phyloP scores from a whole-genome alignment of 2,888 invertebrate species.

The Orgyia antiqua region DNA sequence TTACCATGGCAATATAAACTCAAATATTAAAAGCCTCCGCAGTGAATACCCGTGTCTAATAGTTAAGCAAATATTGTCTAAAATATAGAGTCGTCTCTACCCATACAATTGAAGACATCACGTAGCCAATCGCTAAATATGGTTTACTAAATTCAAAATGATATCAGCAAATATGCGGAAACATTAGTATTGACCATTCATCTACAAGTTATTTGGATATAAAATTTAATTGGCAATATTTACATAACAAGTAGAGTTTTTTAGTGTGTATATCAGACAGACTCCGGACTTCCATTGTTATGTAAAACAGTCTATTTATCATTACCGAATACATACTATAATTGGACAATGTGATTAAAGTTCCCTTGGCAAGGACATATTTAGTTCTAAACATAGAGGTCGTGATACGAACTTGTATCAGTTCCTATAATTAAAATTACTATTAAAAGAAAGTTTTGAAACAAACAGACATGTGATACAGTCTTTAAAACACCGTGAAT shows the following conservation, averaged over 20 bases:
- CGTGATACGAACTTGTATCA: background rate
- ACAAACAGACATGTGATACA: too few species aligned
- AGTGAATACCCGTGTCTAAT: too few species aligned
- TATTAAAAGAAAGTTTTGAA: too few species aligned
- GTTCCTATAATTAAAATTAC: too few species aligned
- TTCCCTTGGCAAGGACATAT: slow-evolving; percentile 30
- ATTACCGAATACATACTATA: slow-evolving; percentile 40
- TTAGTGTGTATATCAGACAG: slow-evolving; percentile 37
- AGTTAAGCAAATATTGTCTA: too few species aligned
- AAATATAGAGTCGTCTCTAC: too few species aligned
- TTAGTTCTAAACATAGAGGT: slow-evolving; percentile 5
- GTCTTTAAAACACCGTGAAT: too few species aligned
- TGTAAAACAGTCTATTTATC: slow-evolving; percentile 54
- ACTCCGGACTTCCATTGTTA: slow-evolving; percentile 51
- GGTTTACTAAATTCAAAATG: too few species aligned
- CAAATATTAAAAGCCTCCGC: too few species aligned
- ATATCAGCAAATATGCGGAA: slow-evolving; percentile 29
- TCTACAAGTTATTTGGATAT: slow-evolving; percentile 33
- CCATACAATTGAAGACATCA: too few species aligned
- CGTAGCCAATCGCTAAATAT: too few species aligned
- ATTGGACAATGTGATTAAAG: slow-evolving; percentile 33
- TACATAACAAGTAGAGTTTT: slow-evolving; percentile 51
- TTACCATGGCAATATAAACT: too few species aligned
- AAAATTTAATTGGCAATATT: slow-evolving; percentile 39
- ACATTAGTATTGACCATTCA: slow-evolving; percentile 25